Evolutionary conservation across 2,888 invertebrate species (phyloP).

Genomic region (Myathropa florea): DNA sequence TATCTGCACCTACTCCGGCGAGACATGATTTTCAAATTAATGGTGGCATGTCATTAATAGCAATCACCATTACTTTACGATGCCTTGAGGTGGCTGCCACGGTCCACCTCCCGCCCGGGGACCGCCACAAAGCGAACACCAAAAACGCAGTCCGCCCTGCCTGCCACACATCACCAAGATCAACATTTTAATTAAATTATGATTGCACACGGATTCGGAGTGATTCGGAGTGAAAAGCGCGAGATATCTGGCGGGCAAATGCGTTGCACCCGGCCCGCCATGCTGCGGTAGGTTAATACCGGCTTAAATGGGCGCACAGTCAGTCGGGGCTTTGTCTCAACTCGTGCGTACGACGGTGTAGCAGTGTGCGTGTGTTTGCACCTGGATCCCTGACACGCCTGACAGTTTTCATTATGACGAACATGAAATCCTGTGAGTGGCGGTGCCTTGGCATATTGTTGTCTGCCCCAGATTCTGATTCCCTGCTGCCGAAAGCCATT

Average conservation of each 20-base stretch:
- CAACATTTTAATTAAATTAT: conserved; percentile 64
- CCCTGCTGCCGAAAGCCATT: conserved; percentile 11
- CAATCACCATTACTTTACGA: conserved; percentile 56
- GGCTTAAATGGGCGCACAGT: conserved; percentile 31
- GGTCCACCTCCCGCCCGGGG: neutral
- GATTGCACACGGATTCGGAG: conserved; percentile 52
- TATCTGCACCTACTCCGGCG: conserved; percentile 22
- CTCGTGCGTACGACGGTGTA: neutral
- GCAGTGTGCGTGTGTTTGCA: conserved; percentile 6
- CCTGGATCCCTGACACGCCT: conserved; percentile 16
- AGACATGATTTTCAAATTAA: conserved; percentile 59
- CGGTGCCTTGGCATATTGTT: conserved; percentile 19
- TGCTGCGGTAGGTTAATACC: conserved; percentile 53
- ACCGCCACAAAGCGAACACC: neutral
- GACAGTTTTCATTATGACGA: conserved; percentile 34
- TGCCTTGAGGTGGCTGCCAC: conserved; percentile 46
- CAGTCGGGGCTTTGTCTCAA: conserved; percentile 26
- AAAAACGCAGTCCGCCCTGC: neutral
- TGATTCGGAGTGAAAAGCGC: conserved; percentile 10
- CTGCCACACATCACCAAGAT: conserved; percentile 41
- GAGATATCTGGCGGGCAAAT: conserved; percentile 28
- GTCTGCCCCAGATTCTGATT: conserved; percentile 43
- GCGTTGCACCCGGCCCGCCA: conserved; percentile 17
- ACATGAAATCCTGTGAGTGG: conserved; percentile 25
- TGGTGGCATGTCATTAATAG: conserved; percentile 42